A percentile compares a stretch with the other conserved stretches of the same genome.
phyloP scores from a whole-genome alignment of 2,113 vertebrate species.

The Psittacara wagleri region DNA sequence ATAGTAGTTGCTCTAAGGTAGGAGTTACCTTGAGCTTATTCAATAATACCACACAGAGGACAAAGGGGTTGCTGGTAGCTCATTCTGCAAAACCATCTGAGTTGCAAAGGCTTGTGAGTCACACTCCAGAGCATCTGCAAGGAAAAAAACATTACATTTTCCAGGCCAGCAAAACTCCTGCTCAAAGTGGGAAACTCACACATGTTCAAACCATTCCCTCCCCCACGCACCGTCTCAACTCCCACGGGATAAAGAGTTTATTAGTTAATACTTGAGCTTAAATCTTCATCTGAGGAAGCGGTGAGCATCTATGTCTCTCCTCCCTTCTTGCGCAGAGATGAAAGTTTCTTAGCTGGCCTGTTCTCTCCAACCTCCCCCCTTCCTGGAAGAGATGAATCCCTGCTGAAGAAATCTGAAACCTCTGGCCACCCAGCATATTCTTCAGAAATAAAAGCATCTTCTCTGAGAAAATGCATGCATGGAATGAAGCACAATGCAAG shows the following conservation, averaged over 20 bases:
- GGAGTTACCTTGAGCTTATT: background rate
- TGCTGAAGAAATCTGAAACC: slow-evolving; percentile 41
- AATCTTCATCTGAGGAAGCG: background rate
- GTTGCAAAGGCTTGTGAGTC: slow-evolving; percentile 31
- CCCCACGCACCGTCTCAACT: background rate
- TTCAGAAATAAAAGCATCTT: slow-evolving; percentile 42
- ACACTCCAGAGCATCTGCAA: slow-evolving; percentile 40
- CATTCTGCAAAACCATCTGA: background rate
- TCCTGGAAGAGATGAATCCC: slow-evolving; percentile 21
- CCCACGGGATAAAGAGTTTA: slow-evolving; percentile 22
- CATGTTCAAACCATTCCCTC: background rate
- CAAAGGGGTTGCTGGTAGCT: background rate
- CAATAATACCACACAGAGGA: background rate
- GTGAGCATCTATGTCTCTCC: slow-evolving; percentile 29
- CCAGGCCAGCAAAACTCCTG: slow-evolving; percentile 35
- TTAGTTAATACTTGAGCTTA: slow-evolving; percentile 26
- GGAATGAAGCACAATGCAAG: slow-evolving; percentile 36
- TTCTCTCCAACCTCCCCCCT: background rate
- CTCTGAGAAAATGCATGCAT: slow-evolving; percentile 32
- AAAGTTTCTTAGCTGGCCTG: background rate
- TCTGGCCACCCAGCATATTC: slow-evolving; percentile 36
- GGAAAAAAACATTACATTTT: slow-evolving; percentile 19
- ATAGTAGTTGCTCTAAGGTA: background rate
- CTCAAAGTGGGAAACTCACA: background rate
- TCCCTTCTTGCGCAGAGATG: slow-evolving; percentile 7